Percentiles rank a stretch among this genome's conserved stretches.
These are phyloP conservation scores for Trinectes maculatus DNA, from an alignment of 2,113 vertebrate genomes.

Conservation along the genomic window DNA sequence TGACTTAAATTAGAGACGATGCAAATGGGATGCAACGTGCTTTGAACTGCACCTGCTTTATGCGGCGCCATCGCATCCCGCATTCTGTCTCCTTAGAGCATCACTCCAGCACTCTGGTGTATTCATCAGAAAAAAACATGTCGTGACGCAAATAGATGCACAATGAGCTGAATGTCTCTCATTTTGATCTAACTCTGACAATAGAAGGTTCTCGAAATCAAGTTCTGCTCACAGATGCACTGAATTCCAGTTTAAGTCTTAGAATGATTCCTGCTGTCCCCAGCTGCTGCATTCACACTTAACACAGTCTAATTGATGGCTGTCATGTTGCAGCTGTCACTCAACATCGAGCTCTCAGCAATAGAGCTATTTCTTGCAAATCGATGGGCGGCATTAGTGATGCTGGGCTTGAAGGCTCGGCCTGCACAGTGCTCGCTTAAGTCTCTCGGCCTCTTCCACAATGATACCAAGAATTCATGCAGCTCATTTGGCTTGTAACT, in stretches of 20 bases:
- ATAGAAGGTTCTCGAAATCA: conserved; percentile 25
- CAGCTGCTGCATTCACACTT: conserved; percentile 25
- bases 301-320: conserved; percentile 41
- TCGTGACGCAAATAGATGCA: not conserved
- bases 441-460: conserved; percentile 12
- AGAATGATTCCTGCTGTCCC: conserved; percentile 1
- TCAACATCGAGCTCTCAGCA: conserved; percentile 22
- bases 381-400: conserved; percentile 58
- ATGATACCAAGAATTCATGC: conserved; percentile 37
- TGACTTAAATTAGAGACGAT: conserved; percentile 49
- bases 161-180: conserved; percentile 24
- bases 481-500: conserved; percentile 13
- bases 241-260: conserved; percentile 20
- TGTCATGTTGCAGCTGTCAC: conserved; percentile 47
- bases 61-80: conserved; percentile 49
- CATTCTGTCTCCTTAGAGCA: conserved; percentile 48
- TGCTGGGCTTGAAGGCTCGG: conserved; percentile 6
- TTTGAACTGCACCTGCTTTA: conserved; percentile 62
- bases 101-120: conserved; percentile 27
- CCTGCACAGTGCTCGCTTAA: not conserved
- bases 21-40: conserved; percentile 43
- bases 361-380: conserved; percentile 60
- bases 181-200: conserved; percentile 43
- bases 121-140: conserved; percentile 39
- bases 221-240: conserved; percentile 24